Evolutionary conservation across 1,140 invertebrate genomes (phyloP).

Genomic region (Brachionus sp.): DNA sequence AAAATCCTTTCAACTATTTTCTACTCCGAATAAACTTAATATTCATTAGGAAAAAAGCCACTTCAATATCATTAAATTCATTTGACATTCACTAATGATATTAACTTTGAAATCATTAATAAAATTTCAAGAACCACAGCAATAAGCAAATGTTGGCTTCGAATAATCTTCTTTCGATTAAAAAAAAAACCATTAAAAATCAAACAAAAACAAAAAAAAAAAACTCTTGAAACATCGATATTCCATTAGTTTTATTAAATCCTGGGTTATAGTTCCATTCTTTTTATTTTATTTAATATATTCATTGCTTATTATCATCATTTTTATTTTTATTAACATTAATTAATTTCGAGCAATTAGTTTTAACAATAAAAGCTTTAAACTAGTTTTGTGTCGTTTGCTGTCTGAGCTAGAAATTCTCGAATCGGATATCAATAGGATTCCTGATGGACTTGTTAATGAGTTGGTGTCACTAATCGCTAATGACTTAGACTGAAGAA

Average conservation of each 20-base stretch:
- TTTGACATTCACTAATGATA: slow-evolving; percentile 42
- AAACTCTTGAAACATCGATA: slow-evolving; percentile 37
- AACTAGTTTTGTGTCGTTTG: not conserved
- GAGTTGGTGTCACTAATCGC: not conserved
- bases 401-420: not conserved
- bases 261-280: slow-evolving; percentile 4
- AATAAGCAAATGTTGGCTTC: slow-evolving; percentile 35
- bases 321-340: slow-evolving; percentile 30
- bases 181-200: slow-evolving; percentile 22
- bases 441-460: slow-evolving; percentile 11
- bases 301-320: slow-evolving; percentile 43
- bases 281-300: not conserved
- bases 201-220: slow-evolving; percentile 38
- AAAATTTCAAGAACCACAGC: slow-evolving; percentile 32
- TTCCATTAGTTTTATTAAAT: slow-evolving; percentile 43
- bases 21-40: slow-evolving; percentile 1
- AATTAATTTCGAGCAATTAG: slow-evolving; percentile 44
- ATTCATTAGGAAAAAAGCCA: slow-evolving; percentile 35
- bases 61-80: slow-evolving; percentile 37
- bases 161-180: slow-evolving; percentile 19
- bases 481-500: not conserved
- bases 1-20: not conserved
- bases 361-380: slow-evolving; percentile 15
- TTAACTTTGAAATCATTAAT: slow-evolving; percentile 39
- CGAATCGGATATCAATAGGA: slow-evolving; percentile 11